Evolutionary conservation across 1,140 invertebrate genomes (phyloP), one percentile per base, ranked within the genome.

Genomic region (Condylostylus longicornis): DNA sequence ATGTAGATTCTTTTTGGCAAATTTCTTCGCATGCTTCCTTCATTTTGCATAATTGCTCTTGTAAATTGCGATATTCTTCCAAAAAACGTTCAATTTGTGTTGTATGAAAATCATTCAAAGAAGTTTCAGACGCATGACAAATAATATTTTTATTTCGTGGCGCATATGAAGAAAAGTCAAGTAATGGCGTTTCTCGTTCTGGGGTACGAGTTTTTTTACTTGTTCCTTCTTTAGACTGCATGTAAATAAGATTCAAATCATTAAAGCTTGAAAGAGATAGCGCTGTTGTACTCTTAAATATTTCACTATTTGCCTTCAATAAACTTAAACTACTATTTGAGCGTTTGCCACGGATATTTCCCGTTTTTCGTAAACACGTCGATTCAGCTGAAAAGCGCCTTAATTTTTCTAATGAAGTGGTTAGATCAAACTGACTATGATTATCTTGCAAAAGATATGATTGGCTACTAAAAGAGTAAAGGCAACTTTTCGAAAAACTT

Each of bases 21-120:
- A 77, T 65, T 40, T 67, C 73, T 46, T 77, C 77, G 49, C 77
- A 75, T 18, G 75, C 77, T 47, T 79, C 73, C 49, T 80, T 81
- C 77, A 82, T 82, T 53, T 72, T 74, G 36, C 71, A 75, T 39
- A 83, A 53, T 52, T 82, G 77, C 53, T 79, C 74, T 53, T 80
- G 75, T 29, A 82, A 65, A 46, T 64, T 74, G 43, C 76, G 66
- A 49, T 82, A 83, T 47, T 83, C 79, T 49, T 81, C 76, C 19
- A 82, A 65, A 53, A 82, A 82, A 21, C 72, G 69, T 49, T 82
- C 78, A 29, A 83, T 56, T 50, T 82, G 79, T 4, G 77, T 75
- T 0, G 77, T 74, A 53, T 79, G 74, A 53, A 80, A 82, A 46
- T 81, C 77, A 51, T 78, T n/a, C n/a, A n/a, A n/a, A n/a, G n/a